These are phyloP conservation scores for Drosophila neocordata DNA, from an alignment of 1,140 invertebrate species.

Conservation along the genomic window DNA sequence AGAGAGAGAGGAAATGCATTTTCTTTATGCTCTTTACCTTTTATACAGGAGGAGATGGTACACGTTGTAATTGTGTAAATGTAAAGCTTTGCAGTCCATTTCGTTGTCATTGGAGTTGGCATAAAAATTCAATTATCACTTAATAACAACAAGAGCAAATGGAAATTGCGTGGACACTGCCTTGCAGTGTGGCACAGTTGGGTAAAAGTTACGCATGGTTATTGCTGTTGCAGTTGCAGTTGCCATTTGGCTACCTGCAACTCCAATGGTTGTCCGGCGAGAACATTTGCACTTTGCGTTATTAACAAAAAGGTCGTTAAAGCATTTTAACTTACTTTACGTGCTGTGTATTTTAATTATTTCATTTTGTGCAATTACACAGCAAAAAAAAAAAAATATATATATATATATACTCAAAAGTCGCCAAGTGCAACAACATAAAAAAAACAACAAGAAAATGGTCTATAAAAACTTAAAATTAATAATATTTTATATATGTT, in stretches of 20 bases:
- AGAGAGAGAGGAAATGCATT: background rate
- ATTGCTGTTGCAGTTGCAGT: constrained; percentile 35
- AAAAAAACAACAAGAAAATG: background rate
- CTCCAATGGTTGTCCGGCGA: constrained; percentile 30
- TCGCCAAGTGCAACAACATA: background rate
- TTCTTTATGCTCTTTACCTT: background rate
- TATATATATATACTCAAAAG: background rate
- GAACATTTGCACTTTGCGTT: constrained; percentile 74
- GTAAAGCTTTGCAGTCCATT: constrained; percentile 39
- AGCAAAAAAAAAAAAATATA: constrained; percentile 9
- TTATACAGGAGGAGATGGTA: background rate
- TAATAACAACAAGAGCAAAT: constrained; percentile 67
- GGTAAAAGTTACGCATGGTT: constrained; percentile 30
- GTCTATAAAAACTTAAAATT: background rate
- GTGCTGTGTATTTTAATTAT: constrained; percentile 65
- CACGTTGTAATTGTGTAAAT: constrained; percentile 11
- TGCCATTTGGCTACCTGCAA: constrained; percentile 18
- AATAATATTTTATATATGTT: background rate
- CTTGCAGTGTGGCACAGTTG: constrained; percentile 37
- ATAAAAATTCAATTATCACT: constrained; percentile 81
- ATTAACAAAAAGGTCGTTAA: constrained; percentile 76
- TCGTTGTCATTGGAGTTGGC: constrained; percentile 28
- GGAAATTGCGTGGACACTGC: constrained; percentile 54
- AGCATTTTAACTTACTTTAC: constrained; percentile 74
- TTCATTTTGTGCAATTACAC: constrained; percentile 70